These are phyloP conservation scores for Molorchus minor DNA, from an alignment of 2,888 invertebrate species.

Conservation along the genomic window DNA sequence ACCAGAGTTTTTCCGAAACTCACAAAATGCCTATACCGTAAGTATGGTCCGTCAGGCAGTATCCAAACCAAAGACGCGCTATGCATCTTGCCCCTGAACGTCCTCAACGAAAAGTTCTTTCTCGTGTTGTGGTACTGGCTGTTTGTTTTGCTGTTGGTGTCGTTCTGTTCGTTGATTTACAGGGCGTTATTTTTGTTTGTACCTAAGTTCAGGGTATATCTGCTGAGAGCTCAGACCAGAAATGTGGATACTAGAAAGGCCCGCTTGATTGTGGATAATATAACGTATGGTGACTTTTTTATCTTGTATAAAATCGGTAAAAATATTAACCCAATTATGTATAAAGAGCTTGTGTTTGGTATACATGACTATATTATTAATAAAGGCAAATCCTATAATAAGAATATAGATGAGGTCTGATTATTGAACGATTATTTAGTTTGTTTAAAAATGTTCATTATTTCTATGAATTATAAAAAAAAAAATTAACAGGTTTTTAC, in stretches of 20 bases:
- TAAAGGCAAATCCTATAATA: too few species aligned
- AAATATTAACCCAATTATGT: conserved; percentile 77
- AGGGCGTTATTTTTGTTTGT: conserved; percentile 68
- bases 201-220: conserved; percentile 68
- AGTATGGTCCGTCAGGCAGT: conserved; percentile 70
- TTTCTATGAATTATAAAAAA: too few species aligned
- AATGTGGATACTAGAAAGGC: conserved; percentile 65
- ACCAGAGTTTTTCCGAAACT: conserved; percentile 74
- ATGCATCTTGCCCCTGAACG: conserved; percentile 80
- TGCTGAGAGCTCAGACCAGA: conserved; percentile 71
- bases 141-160: conserved; percentile 69
- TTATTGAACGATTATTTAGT: too few species aligned
- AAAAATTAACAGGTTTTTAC: too few species aligned
- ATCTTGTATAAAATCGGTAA: conserved; percentile 77
- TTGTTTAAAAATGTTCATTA: too few species aligned
- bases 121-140: conserved; percentile 81
- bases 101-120: conserved; percentile 83
- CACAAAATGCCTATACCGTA: conserved; percentile 70
- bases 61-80: conserved; percentile 69
- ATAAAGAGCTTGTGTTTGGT: conserved; percentile 68
- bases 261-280: conserved; percentile 63
- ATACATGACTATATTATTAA: conserved; percentile 41
- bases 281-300: conserved; percentile 81
- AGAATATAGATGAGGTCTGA: too few species aligned
- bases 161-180: conserved; percentile 73